phyloP scores from a whole-genome alignment of 2,888 invertebrate genomes.

The Isoperla grammatica region DNA sequence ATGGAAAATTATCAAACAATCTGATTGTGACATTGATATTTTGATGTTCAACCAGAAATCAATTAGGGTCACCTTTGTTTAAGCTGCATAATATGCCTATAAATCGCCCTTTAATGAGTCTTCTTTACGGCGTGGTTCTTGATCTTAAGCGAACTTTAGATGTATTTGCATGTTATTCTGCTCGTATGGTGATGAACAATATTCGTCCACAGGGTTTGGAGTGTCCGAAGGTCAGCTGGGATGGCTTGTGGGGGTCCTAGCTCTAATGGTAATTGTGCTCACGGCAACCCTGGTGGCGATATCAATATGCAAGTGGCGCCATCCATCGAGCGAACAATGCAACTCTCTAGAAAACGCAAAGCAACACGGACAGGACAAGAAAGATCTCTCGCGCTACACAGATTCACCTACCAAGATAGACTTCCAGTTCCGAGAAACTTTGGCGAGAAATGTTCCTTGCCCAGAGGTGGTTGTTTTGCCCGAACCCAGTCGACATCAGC shows the following conservation, averaged over 20 bases:
- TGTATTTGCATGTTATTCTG: no score
- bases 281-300: constrained; percentile 40
- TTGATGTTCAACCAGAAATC: no score
- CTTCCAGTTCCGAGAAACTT: constrained; percentile 29
- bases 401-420: constrained; percentile 34
- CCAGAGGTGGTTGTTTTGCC: background rate
- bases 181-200: no score
- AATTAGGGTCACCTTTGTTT: no score
- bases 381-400: constrained; percentile 28
- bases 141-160: no score
- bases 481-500: constrained; percentile 7
- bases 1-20: no score
- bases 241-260: constrained; percentile 42
- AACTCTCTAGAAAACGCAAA: constrained; percentile 26
- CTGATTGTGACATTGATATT: no score
- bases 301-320: constrained; percentile 39
- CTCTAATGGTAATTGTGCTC: constrained; percentile 39
- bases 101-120: no score
- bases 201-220: constrained; percentile 10
- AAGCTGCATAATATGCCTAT: no score
- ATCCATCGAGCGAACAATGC: constrained; percentile 34
- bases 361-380: constrained; percentile 4
- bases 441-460: background rate
- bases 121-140: no score
- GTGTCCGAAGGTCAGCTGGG: constrained; percentile 39